Evolutionary conservation across 2,113 vertebrate genomes (phyloP), one percentile per base, ranked within the genome.

Genomic region (Benitochromis conjunctus): DNA sequence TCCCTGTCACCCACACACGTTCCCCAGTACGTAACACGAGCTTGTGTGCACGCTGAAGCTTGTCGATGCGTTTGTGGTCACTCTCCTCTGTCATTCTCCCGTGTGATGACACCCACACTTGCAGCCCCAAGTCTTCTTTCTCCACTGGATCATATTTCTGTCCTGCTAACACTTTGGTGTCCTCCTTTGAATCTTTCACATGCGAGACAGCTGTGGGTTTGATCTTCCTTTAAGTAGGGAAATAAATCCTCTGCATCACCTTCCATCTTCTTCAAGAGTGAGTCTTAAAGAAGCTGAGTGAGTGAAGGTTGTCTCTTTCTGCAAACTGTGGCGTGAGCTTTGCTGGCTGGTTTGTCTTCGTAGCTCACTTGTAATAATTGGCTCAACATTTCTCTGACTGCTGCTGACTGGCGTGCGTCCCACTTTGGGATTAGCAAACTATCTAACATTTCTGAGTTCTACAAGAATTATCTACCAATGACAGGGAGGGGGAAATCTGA

Each of bases 401-500:
- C 36, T 38, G 36, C 34, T 36, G 2, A 7, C 36, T 38, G 9
- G 36, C 3, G 36, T 10, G 36, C 36, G 9, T 38, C 36, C 36
- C 36, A 38, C 36, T 38, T 38, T n/a, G n/a, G n/a, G n/a, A n/a
- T 26, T 26, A 26, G 26, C 26, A 26, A 26, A 26, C 26, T 19
- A 18, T 51, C 16, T 19, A 9, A 51, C 1, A 53, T 53, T 53
- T 53, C 16, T 1, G 0, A 19, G 0, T 53, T 19, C 4, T 53
- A 53, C 1, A 54, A 54, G 1, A 11, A 0, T 11, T 5, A 21
- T 55, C n/a, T 55, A 9, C 54, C 9, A 21, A 9, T 54, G 19
- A 54, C 5, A 54, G 0, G 11, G n/a, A n/a, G 0, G 5, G 0
- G 10, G 3, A n/a, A 2, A 54, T 51, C 0, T 53, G 51, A 53